Evolutionary conservation across 2,888 invertebrate species (phyloP).

Genomic region (Biston stratarius): DNA sequence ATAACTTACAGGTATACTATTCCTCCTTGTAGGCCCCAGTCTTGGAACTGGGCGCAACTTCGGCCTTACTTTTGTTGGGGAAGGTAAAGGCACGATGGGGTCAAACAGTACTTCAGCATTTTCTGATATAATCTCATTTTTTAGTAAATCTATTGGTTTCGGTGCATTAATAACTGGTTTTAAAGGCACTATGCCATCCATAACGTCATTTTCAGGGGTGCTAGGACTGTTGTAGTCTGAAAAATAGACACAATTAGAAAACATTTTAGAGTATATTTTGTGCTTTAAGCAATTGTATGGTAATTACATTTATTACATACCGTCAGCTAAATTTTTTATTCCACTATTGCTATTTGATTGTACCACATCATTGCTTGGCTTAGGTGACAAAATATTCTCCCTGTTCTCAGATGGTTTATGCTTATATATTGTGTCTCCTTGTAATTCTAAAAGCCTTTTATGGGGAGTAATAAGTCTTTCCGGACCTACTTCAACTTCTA

Average conservation of each 20-base stretch:
- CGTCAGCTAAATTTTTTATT: slow-evolving; percentile 56
- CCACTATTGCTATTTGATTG: background rate
- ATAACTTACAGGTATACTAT: slow-evolving; percentile 85
- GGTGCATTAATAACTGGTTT: slow-evolving; percentile 59
- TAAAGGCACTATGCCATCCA: slow-evolving; percentile 79
- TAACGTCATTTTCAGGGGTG: slow-evolving; percentile 68
- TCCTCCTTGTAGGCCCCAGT: slow-evolving; percentile 87
- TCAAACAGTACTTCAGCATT: slow-evolving; percentile 80
- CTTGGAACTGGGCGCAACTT: slow-evolving; percentile 90
- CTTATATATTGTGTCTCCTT: slow-evolving; percentile 10
- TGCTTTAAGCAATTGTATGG: too few species aligned
- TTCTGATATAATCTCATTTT: slow-evolving; percentile 79
- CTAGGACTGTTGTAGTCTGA: slow-evolving; percentile 71
- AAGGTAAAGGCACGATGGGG: slow-evolving; percentile 83
- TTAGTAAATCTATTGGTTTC: slow-evolving; percentile 72
- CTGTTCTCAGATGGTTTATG: slow-evolving; percentile 9
- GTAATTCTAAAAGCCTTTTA: slow-evolving; percentile 31
- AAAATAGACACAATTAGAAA: slow-evolving; percentile 22
- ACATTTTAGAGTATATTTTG: background rate
- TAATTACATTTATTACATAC: slow-evolving; percentile 49
- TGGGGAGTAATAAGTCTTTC: slow-evolving; percentile 50
- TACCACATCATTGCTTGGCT: background rate
- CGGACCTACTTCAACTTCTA: slow-evolving; percentile 49
- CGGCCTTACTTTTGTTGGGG: slow-evolving; percentile 88
- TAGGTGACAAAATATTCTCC: slow-evolving; percentile 3